These are phyloP conservation scores for Tychaedon coryphoeus DNA, from an alignment of 2,113 vertebrate genomes.

Conservation along the genomic window DNA sequence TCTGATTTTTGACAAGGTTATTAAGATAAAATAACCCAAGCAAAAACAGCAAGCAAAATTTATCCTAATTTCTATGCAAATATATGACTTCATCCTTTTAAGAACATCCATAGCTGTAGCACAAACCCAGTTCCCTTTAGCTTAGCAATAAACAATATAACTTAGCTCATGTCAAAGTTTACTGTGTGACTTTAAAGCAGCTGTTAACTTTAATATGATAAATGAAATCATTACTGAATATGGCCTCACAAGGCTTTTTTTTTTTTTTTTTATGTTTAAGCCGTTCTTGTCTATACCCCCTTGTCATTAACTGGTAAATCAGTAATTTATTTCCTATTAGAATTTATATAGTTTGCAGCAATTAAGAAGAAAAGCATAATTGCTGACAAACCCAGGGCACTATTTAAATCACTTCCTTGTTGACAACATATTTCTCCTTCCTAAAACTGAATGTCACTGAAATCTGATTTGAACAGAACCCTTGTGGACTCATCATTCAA, in stretches of 20 bases:
- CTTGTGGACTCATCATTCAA: conserved; percentile 85
- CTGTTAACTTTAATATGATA: conserved; percentile 74
- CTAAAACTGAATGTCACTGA: conserved; percentile 87
- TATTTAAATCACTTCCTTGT: conserved; percentile 89
- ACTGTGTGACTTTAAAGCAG: conserved; percentile 66
- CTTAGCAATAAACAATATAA: conserved; percentile 32
- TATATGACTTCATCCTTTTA: neutral
- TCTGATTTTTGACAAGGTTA: neutral
- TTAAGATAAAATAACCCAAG: neutral
- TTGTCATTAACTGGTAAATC: conserved; percentile 85
- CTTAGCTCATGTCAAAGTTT: conserved; percentile 72
- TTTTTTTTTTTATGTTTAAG: conserved; percentile 72
- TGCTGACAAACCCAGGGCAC: conserved; percentile 84
- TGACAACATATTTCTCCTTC: conserved; percentile 85
- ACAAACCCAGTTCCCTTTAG: neutral
- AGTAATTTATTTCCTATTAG: conserved; percentile 87
- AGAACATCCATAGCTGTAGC: neutral
- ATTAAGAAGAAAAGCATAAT: conserved; percentile 86
- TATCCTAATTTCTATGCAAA: neutral
- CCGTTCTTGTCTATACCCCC: conserved; percentile 75
- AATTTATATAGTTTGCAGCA: conserved; percentile 86
- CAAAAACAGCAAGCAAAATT: neutral
- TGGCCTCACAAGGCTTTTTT: conserved; percentile 70
- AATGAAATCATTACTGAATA: conserved; percentile 72
- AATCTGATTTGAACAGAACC: conserved; percentile 86